A percentile compares a stretch with the other conserved stretches of the same genome.
Evolutionary conservation across 64 coral and sea anemone genomes (phyloP).

Genomic region (Stichodactyla helianthus): DNA sequence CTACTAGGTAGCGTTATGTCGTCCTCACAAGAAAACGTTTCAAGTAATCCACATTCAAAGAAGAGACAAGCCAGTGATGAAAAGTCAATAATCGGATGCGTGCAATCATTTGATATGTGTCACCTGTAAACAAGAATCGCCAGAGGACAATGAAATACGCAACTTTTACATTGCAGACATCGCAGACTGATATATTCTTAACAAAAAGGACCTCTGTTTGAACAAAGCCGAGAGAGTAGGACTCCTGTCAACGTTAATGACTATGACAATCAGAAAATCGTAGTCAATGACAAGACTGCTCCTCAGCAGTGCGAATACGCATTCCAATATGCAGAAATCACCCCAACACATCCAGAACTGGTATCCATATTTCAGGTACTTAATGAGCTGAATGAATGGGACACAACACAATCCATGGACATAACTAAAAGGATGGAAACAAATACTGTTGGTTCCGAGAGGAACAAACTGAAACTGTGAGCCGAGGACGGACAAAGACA

Average conservation of each 20-base stretch:
- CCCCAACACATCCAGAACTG: not conserved
- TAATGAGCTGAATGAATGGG: no score
- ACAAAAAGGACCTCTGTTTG: not conserved
- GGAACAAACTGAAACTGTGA: no score
- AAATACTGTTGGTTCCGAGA: no score
- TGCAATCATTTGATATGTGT: constrained; percentile 38
- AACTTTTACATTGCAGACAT: constrained; percentile 31
- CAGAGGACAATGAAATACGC: constrained; percentile 30
- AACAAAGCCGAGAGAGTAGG: not conserved
- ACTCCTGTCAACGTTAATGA: constrained; percentile 4
- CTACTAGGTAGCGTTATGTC: no score
- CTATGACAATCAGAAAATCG: not conserved
- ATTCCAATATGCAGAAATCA: constrained; percentile 6
- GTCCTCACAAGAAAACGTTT: not conserved
- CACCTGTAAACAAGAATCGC: constrained; percentile 21
- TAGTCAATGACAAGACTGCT: constrained; percentile 10
- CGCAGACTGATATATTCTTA: not conserved
- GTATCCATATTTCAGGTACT: not conserved
- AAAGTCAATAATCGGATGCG: constrained; percentile 32
- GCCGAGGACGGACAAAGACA: not conserved
- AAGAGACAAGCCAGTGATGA: not conserved
- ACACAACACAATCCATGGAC: no score
- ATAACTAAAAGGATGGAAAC: no score
- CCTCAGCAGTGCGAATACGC: not conserved
- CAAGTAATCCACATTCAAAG: not conserved